Evolutionary conservation across 2,797 vertebrate species (phyloP), one percentile per base, ranked within the genome.

Genomic region (Pangasius djambal): DNA sequence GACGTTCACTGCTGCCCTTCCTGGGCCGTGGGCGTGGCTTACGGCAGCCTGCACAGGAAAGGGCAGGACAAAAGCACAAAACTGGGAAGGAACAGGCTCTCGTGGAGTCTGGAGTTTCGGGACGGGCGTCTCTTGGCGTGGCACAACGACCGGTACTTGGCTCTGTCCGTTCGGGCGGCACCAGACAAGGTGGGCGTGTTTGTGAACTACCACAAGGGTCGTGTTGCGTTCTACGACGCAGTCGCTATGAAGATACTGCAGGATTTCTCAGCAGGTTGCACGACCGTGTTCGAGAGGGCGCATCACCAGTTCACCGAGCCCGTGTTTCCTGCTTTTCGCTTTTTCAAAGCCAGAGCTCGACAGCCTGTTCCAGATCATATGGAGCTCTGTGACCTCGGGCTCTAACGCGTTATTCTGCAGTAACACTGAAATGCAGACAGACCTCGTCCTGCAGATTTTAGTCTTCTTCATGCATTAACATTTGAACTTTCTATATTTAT

Each of bases 291-390:
- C 1, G 94, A 96, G 89, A 90, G 96, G 70, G 94, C 90, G 59
- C 93, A 96, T 40, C 96, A 96, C 90, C 95, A 95, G 90, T 96
- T 97, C 93, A 95, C 93, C 0, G 95, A 96, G 91, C 95, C 95
- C 0, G 89, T 96, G 86, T 95, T 93, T 88, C 95, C 95, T 0
- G 95, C 95, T 3, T 6, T 96, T 6, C 91, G 95, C 59, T 95
- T 96, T 90, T 93, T 96, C 50, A 94, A 78, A 89, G 92, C 95
- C 2, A 52, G 69, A 15, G 92, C 92, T 37, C 88, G 74, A 59
- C 92, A 93, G 82, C 16, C 40, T 7, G 92, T 93, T 92, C 92
- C 93, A 3, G 92, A 93, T 88, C 95, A 96, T 91, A 89, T 96
- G 91, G 90, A 95, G 89, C 91, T 96, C 85, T 93, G 94, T 63